phyloP scores from a whole-genome alignment of 1,140 invertebrate species.

The Pogonomyrmex californicus region DNA sequence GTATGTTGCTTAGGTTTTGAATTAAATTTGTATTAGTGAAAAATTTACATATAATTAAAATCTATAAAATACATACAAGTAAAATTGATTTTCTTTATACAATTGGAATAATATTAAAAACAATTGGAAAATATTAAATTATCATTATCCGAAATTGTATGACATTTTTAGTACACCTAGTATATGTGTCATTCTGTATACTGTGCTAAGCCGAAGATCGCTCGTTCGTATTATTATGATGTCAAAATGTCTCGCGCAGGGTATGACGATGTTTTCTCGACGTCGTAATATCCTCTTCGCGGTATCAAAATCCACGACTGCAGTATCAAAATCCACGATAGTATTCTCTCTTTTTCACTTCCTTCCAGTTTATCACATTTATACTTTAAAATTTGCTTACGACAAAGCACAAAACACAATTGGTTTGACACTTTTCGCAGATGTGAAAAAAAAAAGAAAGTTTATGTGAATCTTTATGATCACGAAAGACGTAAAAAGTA shows the following conservation, averaged over 20 bases:
- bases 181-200: slow-evolving; percentile 17
- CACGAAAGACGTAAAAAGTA: neutral
- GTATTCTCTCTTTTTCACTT: slow-evolving; percentile 3
- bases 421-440: slow-evolving; percentile 7
- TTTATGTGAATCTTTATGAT: slow-evolving; percentile 40
- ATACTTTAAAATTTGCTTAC: slow-evolving; percentile 24
- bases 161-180: slow-evolving; percentile 3
- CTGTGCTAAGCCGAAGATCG: slow-evolving; percentile 54
- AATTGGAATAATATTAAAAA: neutral
- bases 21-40: neutral
- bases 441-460: neutral
- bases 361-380: slow-evolving; percentile 5
- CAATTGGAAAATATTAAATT: slow-evolving; percentile 1
- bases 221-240: slow-evolving; percentile 67
- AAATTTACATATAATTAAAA: neutral
- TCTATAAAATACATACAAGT: too few species aligned
- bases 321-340: slow-evolving; percentile 62
- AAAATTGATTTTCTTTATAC: neutral
- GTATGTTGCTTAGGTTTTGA: neutral
- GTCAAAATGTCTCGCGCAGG: slow-evolving; percentile 69
- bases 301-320: slow-evolving; percentile 63
- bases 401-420: slow-evolving; percentile 24
- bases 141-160: neutral
- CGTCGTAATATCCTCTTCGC: slow-evolving; percentile 64
- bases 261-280: slow-evolving; percentile 69